Base-by-base conservation (phyloP, 2,888 invertebrate species). In the Strigamia maritima region DNA sequence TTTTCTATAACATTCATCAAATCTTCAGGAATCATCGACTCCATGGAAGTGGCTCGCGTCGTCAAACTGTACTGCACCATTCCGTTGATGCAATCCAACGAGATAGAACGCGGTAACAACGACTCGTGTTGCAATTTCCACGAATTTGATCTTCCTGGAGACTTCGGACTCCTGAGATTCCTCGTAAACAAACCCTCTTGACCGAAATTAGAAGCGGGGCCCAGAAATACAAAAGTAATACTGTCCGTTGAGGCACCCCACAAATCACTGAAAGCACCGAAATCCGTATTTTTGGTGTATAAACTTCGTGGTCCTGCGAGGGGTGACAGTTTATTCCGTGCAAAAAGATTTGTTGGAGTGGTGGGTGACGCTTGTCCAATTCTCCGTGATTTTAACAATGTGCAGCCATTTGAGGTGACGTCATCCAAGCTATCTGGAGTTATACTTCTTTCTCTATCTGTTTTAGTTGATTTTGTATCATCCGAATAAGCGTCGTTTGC, bases 161-260 rank as follows among this genome's bases (percentile, higher is more conserved):
- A 31, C 65, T n/a, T 60, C 6, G 65, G 78, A 40, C 60, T 60
- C 28, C 77, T 77, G 24, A 38, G 38, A 14, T 49, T 77, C 4
- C 44, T 40, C 28, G 70, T 2, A n/a, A 70, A 70, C 28, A 70
- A 28, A 12, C 77, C 77, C n/a, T 38, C 40, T 49, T 49, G 77
- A 26, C 44, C 44, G 12, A 77, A 49, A 16, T 14, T 49, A 28
- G 70, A 70, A 14, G 26, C 70, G n/a, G 79, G 79, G 3, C 79
- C 79, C 26, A 79, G 38, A 38, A 79, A 79, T 19, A 79, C 79
- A 24, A 79, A 79, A n/a, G 79, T 79, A 28, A 79, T 79, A 74
- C 79, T 79, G 40, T 79, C 79, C 10, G 38, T 79, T n/a, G 79
- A 79, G 3, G 79, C 75, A 22, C 40, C 79, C 79, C 79, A 79